Evolutionary conservation across 1,140 invertebrate genomes (phyloP), one percentile per base, ranked within the genome.

Genomic region (Pemphigus obesinymphae): DNA sequence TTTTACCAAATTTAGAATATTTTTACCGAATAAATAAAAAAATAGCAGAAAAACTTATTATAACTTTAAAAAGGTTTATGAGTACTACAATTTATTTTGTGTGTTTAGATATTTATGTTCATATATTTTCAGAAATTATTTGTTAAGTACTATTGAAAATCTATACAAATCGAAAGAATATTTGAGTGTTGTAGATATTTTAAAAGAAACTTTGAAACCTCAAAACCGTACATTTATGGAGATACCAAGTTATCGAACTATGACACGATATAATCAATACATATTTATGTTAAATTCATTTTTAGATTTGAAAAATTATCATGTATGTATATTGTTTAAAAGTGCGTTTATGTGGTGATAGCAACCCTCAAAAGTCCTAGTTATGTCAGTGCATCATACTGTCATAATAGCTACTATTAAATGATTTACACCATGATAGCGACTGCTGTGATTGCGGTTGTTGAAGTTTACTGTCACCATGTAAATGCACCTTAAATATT

Each of bases 141-240:
- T 89, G 73, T 85, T 91, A 6, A 86, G 87, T 10, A 87, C 88
- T 83, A 87, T 91, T 8, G 88, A 91, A 84, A 88, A 89, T 81
- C 86, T 93, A 0, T 92, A 91, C 85, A 88, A 91, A 7, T 86
- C 88, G 11, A 88, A 91, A 82, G 88, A 89, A 81, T 93, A 91
- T 85, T 86, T 89, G n/a, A 90, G 92, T 84, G 88, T 93, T 0
- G 87, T 91, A 11, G 85, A 87, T 5, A 91, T 93, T 84, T 87
- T 94, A 73, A 89, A 90, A 85, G 90, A 92, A 83, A 90, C 90
- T 6, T 90, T 92, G 84, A 89, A 90, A 82, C 88, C 87, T 86
- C 81, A 84, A 61, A 53, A 75, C 58, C 15, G 20, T 20, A 40
- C 29, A 11, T 70, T 43, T 6, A 58, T 83, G 20, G 72, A 80